These are phyloP conservation scores for Penaeus vannamei DNA, from an alignment of 1,140 invertebrate species.

Conservation along the genomic window DNA sequence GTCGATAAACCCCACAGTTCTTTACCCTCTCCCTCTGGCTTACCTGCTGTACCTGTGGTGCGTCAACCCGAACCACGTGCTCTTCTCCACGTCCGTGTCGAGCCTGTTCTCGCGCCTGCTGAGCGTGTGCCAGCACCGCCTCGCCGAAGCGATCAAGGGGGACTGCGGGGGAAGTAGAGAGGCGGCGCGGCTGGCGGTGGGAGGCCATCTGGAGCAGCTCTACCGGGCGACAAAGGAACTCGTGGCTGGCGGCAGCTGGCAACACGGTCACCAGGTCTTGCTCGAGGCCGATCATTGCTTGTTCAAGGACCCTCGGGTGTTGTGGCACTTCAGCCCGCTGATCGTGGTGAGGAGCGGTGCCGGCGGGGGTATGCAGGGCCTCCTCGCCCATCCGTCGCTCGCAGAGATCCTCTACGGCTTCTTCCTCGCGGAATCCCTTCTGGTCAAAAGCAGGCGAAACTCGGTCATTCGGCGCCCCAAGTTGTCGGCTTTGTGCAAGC, in stretches of 20 bases:
- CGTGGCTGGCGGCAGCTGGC: slow-evolving; percentile 16
- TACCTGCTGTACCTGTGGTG: slow-evolving; percentile 53
- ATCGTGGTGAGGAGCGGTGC: slow-evolving; percentile 19
- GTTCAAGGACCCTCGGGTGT: background rate
- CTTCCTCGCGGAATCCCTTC: slow-evolving; percentile 20
- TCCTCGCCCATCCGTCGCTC: slow-evolving; percentile 37
- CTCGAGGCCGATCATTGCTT: slow-evolving; percentile 25
- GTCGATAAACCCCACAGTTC: slow-evolving; percentile 3
- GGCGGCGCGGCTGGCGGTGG: background rate
- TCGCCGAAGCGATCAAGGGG: slow-evolving; percentile 3
- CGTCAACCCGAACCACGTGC: slow-evolving; percentile 1
- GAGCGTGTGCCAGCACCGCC: background rate
- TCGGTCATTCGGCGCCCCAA: slow-evolving; percentile 36
- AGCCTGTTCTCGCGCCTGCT: slow-evolving; percentile 36
- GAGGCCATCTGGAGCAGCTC: slow-evolving; percentile 3
- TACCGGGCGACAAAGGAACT: slow-evolving; percentile 30
- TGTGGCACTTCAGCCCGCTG: background rate
- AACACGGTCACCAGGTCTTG: slow-evolving; percentile 5
- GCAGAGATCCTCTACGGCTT: slow-evolving; percentile 53
- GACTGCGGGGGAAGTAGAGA: background rate
- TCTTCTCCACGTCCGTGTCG: slow-evolving; percentile 29
- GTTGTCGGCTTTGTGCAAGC: slow-evolving; percentile 36
- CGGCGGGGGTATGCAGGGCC: background rate
- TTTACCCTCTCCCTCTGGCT: slow-evolving; percentile 45
- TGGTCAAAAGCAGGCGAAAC: background rate